Percentiles rank a stretch among this genome's conserved stretches.
Conservation (phyloP, 2,113 vertebrate species). For the Mandrillus leucophaeus region DNA sequence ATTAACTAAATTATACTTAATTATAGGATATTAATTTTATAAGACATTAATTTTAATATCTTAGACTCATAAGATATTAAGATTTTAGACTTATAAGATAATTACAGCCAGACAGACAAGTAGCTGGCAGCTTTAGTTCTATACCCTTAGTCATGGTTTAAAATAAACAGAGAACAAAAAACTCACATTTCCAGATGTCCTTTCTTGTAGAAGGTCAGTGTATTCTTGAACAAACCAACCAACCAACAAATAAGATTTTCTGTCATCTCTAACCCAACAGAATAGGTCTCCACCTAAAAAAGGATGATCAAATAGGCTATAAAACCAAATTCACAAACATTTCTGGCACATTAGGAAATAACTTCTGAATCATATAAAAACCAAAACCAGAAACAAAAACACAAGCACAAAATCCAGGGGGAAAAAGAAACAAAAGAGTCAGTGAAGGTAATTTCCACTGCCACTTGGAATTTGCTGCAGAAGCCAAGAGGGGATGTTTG, state of each 20-base stretch:
- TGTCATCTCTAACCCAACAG: background rate
- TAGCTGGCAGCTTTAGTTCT: background rate
- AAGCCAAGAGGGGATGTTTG: background rate
- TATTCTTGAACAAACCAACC: background rate
- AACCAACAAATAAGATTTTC: background rate
- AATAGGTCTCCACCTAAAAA: background rate
- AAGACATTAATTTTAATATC: background rate
- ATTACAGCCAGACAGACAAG: background rate
- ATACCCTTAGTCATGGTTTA: background rate
- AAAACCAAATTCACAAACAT: background rate
- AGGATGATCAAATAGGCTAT: background rate
- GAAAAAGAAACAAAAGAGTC: background rate
- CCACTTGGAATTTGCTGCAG: background rate
- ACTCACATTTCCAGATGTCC: background rate
- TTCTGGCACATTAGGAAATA: background rate
- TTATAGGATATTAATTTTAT: no score
- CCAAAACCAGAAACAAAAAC: background rate
- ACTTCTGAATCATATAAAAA: background rate
- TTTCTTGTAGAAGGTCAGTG: background rate
- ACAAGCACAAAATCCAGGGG: background rate
- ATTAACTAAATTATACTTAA: background rate
- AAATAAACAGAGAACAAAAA: conserved; percentile 19
- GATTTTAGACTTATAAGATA: background rate
- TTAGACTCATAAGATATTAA: background rate
- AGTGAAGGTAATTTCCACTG: background rate